These are phyloP conservation scores for Patiria pectinifera DNA, from an alignment of 53 echinoderm and acorn worm species.

Conservation along the genomic window DNA sequence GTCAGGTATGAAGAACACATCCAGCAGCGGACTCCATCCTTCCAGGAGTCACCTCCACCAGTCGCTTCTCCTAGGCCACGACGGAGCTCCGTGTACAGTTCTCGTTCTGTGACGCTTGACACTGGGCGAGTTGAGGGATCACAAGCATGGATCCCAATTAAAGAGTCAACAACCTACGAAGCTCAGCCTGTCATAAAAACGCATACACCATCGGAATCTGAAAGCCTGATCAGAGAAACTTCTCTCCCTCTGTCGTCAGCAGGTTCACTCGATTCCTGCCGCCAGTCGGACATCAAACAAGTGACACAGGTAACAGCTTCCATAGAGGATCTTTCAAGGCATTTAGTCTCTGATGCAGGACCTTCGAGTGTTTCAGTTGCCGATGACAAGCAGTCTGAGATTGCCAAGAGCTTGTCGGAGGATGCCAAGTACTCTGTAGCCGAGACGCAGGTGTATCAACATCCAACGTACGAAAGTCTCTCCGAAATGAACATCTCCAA, in stretches of 20 bases:
- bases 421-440: not conserved
- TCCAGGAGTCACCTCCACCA: not conserved
- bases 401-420: not conserved
- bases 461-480: not conserved
- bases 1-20: not conserved
- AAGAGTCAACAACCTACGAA: not conserved
- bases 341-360: not conserved
- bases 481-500: not conserved
- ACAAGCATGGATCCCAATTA: conserved; percentile 6
- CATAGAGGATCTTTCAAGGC: not conserved
- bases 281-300: not conserved
- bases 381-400: not conserved
- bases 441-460: not conserved
- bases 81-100: not conserved
- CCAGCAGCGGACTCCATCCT: not conserved
- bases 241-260: not conserved
- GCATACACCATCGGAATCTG: not conserved
- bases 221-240: not conserved
- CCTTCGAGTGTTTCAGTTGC: not conserved
- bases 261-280: not conserved
- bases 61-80: not conserved
- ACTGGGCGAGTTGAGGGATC: not conserved
- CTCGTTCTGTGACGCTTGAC: not conserved
- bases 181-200: not conserved
- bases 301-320: not conserved